Percentiles rank a stretch among this genome's conserved stretches.
Conservation (phyloP, 1,140 invertebrate species). For the Battus philenor region DNA sequence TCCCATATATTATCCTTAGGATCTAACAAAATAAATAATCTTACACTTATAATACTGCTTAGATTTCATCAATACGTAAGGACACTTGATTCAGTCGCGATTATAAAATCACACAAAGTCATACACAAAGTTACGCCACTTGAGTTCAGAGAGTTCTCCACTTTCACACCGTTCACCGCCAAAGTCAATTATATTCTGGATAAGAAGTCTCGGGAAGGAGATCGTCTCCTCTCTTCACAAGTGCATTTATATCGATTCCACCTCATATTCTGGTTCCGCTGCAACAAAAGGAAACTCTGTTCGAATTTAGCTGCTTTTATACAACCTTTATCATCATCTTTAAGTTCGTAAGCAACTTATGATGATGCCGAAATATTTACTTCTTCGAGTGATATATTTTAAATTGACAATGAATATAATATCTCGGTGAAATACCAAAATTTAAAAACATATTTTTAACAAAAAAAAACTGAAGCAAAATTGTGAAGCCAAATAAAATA, state of each 20-base stretch:
- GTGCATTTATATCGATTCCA: slow-evolving; percentile 65
- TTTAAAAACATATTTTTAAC: too few relatives aligned
- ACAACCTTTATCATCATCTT: neutral
- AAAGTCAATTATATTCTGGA: too few relatives aligned
- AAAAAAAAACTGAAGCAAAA: too few relatives aligned
- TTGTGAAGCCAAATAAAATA: neutral
- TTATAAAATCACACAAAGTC: slow-evolving; percentile 20
- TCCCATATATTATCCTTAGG: slow-evolving; percentile 44
- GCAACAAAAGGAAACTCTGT: slow-evolving; percentile 47
- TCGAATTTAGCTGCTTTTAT: slow-evolving; percentile 11
- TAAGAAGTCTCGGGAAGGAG: too few relatives aligned
- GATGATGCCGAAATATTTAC: too few relatives aligned
- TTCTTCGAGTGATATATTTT: too few relatives aligned
- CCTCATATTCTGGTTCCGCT: slow-evolving; percentile 62
- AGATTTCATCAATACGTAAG: slow-evolving; percentile 46
- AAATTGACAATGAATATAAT: too few relatives aligned
- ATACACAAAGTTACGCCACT: slow-evolving; percentile 7
- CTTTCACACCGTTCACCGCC: too few relatives aligned
- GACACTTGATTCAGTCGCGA: slow-evolving; percentile 56
- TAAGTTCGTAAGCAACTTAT: too few relatives aligned
- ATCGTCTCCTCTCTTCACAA: slow-evolving; percentile 43
- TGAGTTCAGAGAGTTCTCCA: slow-evolving; percentile 21
- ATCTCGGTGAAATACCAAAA: too few relatives aligned
- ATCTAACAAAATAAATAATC: slow-evolving; percentile 46
- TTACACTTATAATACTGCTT: slow-evolving; percentile 68